These are phyloP conservation scores for Apodemia duryi DNA, from an alignment of 2,888 invertebrate species.

Conservation along the genomic window DNA sequence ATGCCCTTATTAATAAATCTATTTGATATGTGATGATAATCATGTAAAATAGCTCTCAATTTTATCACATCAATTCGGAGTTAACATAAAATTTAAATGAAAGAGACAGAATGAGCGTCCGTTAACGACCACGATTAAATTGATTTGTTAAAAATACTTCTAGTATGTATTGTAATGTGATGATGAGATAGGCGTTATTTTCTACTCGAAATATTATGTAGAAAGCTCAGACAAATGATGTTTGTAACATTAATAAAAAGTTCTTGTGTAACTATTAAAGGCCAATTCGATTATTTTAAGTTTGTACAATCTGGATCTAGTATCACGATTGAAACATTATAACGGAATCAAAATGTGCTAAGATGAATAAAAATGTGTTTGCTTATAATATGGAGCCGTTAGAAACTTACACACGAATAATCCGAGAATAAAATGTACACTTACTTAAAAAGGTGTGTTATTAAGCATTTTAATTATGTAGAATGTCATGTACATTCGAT, in stretches of 20 bases:
- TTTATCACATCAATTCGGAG: neutral
- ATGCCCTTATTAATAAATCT: neutral
- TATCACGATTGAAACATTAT: neutral
- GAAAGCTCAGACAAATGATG: neutral
- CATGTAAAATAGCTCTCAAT: neutral
- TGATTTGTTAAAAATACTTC: neutral
- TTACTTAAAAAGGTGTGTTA: too few species aligned
- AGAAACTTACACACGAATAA: too few species aligned
- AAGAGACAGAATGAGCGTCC: constrained; percentile 1
- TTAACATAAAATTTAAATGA: neutral
- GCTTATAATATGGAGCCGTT: too few species aligned
- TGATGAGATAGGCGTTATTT: neutral
- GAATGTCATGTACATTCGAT: too few species aligned
- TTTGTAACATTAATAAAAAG: neutral
- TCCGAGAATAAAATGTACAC: too few species aligned
- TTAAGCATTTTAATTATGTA: too few species aligned
- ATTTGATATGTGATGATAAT: neutral
- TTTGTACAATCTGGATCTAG: neutral
- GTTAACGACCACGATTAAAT: neutral
- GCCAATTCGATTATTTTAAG: neutral
- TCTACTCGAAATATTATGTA: neutral
- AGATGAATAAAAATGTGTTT: too few species aligned
- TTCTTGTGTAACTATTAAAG: neutral
- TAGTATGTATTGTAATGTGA: neutral
- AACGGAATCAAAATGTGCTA: too few species aligned